Evolutionary conservation across 2,113 vertebrate species (phyloP).

Genomic region (Sinocyclocheilus grahami): DNA sequence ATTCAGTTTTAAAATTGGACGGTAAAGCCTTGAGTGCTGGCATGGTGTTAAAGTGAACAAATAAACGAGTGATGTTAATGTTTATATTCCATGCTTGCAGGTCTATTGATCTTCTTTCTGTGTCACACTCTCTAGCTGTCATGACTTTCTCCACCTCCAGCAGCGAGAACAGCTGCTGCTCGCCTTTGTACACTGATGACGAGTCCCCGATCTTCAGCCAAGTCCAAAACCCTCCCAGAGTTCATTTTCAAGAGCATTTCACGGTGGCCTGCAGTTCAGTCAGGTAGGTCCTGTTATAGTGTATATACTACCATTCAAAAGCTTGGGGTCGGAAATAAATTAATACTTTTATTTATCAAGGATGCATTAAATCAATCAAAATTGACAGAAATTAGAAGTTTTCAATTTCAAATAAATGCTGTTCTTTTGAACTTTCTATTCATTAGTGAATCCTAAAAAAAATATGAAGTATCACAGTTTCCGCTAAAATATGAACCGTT

Average conservation of each 20-base stretch:
- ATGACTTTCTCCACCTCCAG: constrained; percentile 55
- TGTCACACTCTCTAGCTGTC: neutral
- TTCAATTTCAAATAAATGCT: neutral
- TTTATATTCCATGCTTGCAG: neutral
- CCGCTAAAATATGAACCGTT: neutral
- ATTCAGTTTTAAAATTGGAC: no score
- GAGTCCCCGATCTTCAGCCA: constrained; percentile 69
- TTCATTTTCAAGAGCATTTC: constrained; percentile 83
- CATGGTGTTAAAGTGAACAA: neutral
- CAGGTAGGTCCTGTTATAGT: constrained; percentile 57
- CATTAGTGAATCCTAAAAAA: neutral
- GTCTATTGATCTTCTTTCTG: neutral
- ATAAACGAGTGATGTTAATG: neutral
- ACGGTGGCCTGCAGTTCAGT: constrained; percentile 81
- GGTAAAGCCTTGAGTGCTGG: neutral
- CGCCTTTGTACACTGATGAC: constrained; percentile 69
- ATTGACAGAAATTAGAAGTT: neutral
- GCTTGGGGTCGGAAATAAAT: neutral
- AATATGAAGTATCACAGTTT: neutral
- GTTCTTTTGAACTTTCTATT: neutral
- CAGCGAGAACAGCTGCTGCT: neutral
- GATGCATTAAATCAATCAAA: neutral
- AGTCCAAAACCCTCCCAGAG: constrained; percentile 64
- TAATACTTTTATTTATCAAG: neutral
- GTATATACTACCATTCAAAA: neutral